Evolutionary conservation across 2,888 invertebrate species (phyloP), one percentile per base, ranked within the genome.

Genomic region (Idaea aversata): DNA sequence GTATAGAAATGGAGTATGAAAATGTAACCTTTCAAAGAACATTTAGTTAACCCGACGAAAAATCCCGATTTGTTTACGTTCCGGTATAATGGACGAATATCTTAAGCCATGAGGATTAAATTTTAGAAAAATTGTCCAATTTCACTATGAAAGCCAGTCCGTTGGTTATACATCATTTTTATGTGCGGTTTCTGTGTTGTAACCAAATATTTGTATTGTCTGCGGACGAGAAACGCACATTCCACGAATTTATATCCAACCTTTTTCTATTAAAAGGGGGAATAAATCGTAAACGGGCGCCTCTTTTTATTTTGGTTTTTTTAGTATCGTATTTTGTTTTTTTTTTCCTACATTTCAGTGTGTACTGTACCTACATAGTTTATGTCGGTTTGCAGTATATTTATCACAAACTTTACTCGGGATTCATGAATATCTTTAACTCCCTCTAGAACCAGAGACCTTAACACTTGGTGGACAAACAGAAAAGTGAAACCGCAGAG

Each of bases 191-290:
- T 76, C 76, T 74, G 78, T 75, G 75, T 74, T 78, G 78, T 80
- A 79, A 81, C 85, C 82, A 88, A 89, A 88, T 88, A 88, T 89
- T 88, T 88, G 87, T 87, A 87, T 88, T 89, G 88, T 88, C 81
- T 83, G 83, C 70, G 77, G 78, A 79, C 76, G 82, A 80, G 81
- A 75, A 80, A 79, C 82, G 79, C 78, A 80, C 82, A 83, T 87
- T 86, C 83, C 74, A 67, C 69, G 77, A 76, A 86, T 85, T 85
- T 85, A 85, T 83, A 70, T 73, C 73, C 76, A 75, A 79, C 81
- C 81, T 77, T 83, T 85, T 85, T 82, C 83, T 83, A 84, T 86
- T 84, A 83, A 69, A 74, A 71, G 71, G 67, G 70, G 75, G 73
- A 67, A 72, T 70, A 72, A 74, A 74, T 74, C 74, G 70, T 76